Base-by-base conservation (phyloP, 2,888 invertebrate genomes). In the Zaprionus obscuricornis region DNA sequence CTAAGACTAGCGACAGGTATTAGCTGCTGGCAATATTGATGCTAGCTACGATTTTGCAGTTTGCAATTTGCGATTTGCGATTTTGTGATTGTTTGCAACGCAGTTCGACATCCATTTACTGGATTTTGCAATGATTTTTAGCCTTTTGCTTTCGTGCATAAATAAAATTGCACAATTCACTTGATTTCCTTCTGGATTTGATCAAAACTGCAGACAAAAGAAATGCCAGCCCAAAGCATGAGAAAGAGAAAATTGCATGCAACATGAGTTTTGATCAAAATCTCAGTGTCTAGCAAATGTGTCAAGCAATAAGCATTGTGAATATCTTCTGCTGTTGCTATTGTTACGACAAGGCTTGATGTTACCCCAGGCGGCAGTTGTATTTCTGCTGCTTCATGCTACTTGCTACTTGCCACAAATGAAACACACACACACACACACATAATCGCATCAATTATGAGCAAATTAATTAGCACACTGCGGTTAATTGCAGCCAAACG, bases 391-490 rank as follows among this genome's bases (percentile, higher is more conserved):
- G 57, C 55, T 62, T 37, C 64, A 34, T 66, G 55, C 74, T 72
- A 62, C 27, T 37, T 27, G 27, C n/a, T 27, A 10, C n/a, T 27
- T 60, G 63, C 49, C 63, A 58, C 76, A 76, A 75, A 69, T 79
- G 68, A 72, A 73, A 74, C 85, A 85, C n/a, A n/a, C n/a, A n/a
- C n/a, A n/a, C n/a, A n/a, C n/a, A n/a, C n/a, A n/a, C n/a, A n/a
- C 71, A 82, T 86, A 82, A 86, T 82, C 74, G 67, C 86, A 85
- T 82, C 85, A 82, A 82, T 86, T 82, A 82, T 85, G 83, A 82
- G 69, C 83, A 85, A 82, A 82, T 82, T 82, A 82, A 82, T 82
- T 82, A 85, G 86, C 86, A 85, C 79, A 68, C 67, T 85, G 82
- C 57, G 82, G 82, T 85, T 82, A 82, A 86, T 82, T 85, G 85